phyloP scores from a whole-genome alignment of 2,113 vertebrate genomes.

The Clarias magur region DNA sequence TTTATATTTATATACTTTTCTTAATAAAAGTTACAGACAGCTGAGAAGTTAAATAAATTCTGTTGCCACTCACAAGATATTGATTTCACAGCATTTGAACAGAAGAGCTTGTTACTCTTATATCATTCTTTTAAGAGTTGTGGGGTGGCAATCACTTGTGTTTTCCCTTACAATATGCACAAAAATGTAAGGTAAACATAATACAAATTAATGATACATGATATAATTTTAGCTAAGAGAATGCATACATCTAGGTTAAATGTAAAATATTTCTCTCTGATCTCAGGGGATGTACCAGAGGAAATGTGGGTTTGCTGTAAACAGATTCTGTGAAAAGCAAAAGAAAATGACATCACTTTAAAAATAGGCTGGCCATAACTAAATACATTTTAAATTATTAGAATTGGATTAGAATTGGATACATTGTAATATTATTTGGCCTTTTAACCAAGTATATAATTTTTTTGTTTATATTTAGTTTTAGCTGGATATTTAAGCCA shows the following conservation, averaged over 20 bases:
- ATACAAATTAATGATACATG: no score
- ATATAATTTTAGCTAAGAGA: no score
- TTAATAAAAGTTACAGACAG: background rate
- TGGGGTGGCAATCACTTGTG: background rate
- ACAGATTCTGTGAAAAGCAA: conserved; percentile 17
- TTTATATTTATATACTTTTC: background rate
- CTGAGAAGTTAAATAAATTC: background rate
- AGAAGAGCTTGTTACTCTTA: no score
- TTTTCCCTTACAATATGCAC: no score
- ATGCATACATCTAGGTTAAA: background rate
- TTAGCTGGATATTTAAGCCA: conserved; percentile 25
- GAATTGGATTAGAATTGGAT: no score
- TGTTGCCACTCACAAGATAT: background rate
- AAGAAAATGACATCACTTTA: background rate
- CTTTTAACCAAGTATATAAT: no score
- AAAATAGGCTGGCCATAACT: background rate
- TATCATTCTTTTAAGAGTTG: background rate
- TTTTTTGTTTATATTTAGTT: background rate
- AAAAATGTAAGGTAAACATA: no score
- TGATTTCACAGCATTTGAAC: no score
- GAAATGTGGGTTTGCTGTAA: background rate
- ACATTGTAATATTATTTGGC: no score
- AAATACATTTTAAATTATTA: background rate
- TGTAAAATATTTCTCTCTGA: background rate
- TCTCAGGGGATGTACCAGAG: conserved; percentile 20